Conservation (phyloP, 2,113 vertebrate species). For the Hydrochoerus hydrochaeris region DNA sequence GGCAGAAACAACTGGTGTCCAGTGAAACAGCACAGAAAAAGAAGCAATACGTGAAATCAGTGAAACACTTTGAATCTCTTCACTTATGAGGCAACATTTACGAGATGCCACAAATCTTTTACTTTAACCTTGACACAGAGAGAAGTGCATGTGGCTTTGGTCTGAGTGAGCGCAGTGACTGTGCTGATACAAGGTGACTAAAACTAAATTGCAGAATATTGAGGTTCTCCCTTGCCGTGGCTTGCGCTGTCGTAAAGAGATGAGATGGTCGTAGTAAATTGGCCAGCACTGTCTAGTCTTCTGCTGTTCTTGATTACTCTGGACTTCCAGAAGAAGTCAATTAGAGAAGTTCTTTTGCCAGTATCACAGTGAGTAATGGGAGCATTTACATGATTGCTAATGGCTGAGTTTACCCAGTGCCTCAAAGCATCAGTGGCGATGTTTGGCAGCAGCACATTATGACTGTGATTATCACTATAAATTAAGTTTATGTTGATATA, state of each 20-base stretch:
- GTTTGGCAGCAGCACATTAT: conserved; percentile 82
- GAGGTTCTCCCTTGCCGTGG: not conserved
- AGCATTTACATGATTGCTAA: conserved; percentile 85
- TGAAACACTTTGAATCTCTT: not conserved
- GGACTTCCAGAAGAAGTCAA: conserved; percentile 82
- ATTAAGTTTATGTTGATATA: conserved; percentile 89
- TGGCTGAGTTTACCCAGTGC: conserved; percentile 83
- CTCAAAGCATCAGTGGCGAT: conserved; percentile 80
- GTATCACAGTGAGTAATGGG: conserved; percentile 81
- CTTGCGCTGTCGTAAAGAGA: not conserved
- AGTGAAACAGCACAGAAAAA: not conserved
- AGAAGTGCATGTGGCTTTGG: not conserved
- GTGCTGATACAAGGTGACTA: not conserved
- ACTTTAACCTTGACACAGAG: not conserved
- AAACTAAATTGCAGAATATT: conserved; percentile 2
- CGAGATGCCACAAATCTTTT: not conserved
- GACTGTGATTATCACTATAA: conserved; percentile 86
- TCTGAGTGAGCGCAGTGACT: not conserved
- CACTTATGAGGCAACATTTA: not conserved
- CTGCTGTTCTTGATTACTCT: conserved; percentile 19
- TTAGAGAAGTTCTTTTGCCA: conserved; percentile 86
- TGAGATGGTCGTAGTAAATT: not conserved
- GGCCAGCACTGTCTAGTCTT: not conserved
- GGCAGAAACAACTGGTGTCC: not conserved
- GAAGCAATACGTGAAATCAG: not conserved